Conservation (phyloP, 2,797 vertebrate species). For the Paguma larvata region DNA sequence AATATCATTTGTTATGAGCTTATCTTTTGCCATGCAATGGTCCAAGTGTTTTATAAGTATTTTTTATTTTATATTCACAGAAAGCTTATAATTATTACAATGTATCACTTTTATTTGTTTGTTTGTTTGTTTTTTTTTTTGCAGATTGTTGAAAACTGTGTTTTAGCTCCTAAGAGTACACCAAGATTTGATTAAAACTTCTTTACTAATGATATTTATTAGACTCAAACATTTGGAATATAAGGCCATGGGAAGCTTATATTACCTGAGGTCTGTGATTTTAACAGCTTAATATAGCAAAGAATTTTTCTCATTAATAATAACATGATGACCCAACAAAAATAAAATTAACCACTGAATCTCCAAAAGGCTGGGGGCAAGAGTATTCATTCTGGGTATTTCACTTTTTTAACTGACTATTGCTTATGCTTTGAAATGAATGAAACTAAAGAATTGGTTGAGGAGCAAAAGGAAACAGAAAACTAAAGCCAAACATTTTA, state of each 20-base stretch:
- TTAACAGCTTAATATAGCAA: background rate
- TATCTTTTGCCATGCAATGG: background rate
- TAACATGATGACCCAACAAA: background rate
- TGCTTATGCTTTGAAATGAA: background rate
- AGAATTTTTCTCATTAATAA: background rate
- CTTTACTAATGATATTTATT: background rate
- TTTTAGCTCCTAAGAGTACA: background rate
- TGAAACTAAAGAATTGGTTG: background rate
- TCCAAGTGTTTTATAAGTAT: background rate
- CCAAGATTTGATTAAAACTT: constrained; percentile 33
- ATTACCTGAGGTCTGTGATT: background rate
- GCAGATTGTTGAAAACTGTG: background rate
- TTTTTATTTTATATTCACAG: constrained; percentile 56
- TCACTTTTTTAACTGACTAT: background rate
- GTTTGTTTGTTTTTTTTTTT: background rate
- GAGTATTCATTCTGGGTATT: background rate
- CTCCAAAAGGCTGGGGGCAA: background rate
- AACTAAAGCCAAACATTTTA: background rate
- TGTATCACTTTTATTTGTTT: constrained; percentile 1
- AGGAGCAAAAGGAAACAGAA: background rate
- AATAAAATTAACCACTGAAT: background rate
- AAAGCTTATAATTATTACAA: constrained; percentile 11
- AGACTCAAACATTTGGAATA: background rate
- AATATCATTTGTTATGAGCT: background rate
- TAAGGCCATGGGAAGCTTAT: background rate